Conservation (phyloP, 1,140 invertebrate species). For the Aleiodes sp. region DNA sequence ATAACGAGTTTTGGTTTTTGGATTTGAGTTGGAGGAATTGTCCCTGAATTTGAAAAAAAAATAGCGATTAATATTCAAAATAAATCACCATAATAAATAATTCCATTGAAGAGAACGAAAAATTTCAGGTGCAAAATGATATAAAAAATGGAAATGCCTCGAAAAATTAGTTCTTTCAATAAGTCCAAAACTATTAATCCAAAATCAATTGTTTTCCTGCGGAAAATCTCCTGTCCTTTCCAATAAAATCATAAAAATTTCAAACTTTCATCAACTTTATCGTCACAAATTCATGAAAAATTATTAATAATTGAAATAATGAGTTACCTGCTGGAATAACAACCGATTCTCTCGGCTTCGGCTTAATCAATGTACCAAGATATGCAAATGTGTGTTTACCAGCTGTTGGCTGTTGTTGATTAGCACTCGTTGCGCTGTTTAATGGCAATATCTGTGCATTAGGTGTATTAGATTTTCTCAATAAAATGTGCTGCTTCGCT, state of each 20-base stretch:
- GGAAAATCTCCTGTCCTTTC: no score
- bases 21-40: slow-evolving; percentile 54
- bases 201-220: no score
- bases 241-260: no score
- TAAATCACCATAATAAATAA: slow-evolving; percentile 23
- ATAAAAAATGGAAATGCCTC: no score
- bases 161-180: no score
- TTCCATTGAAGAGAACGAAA: slow-evolving; percentile 12
- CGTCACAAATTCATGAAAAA: slow-evolving; percentile 6
- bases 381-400: slow-evolving; percentile 63
- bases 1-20: slow-evolving; percentile 67
- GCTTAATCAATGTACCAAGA: slow-evolving; percentile 60
- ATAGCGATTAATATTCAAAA: no score
- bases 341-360: slow-evolving; percentile 56
- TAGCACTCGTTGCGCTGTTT: slow-evolving; percentile 27
- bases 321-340: slow-evolving; percentile 56
- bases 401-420: not conserved
- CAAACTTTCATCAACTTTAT: not conserved
- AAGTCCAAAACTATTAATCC: no score
- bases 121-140: no score
- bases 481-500: slow-evolving; percentile 59
- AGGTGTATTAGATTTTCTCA: slow-evolving; percentile 58
- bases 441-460: slow-evolving; percentile 61
- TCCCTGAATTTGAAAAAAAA: slow-evolving; percentile 39
- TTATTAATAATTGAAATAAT: not conserved